Conservation (phyloP, 2,888 invertebrate genomes). For the Eristalis intricaria region DNA sequence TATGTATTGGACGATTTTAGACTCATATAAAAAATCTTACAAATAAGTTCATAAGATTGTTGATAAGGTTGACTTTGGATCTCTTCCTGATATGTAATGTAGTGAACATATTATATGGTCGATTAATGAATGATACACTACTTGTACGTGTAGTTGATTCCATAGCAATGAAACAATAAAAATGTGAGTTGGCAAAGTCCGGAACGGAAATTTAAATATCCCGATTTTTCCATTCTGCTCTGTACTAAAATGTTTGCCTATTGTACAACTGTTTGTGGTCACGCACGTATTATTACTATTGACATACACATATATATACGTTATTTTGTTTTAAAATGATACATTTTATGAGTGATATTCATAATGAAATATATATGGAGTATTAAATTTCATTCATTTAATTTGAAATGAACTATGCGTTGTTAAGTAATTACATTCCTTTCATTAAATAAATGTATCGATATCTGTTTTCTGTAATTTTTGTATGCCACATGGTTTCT, state of each 20-base stretch:
- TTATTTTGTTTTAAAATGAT: conserved; percentile 1
- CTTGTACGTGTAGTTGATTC: background rate
- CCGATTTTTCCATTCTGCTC: too few relatives aligned
- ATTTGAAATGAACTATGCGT: too few relatives aligned
- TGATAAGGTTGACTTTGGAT: background rate
- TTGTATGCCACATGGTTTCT: too few relatives aligned
- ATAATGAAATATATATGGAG: too few relatives aligned
- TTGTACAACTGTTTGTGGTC: conserved; percentile 1
- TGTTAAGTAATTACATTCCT: too few relatives aligned
- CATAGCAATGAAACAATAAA: conserved; percentile 6
- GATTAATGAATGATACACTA: conserved; percentile 17
- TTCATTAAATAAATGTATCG: too few relatives aligned
- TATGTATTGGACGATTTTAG: too few relatives aligned
- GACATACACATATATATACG: background rate
- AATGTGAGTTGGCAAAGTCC: background rate
- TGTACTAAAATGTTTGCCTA: too few relatives aligned
- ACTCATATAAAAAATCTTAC: too few relatives aligned
- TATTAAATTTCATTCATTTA: too few relatives aligned
- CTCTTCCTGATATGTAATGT: background rate
- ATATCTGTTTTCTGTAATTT: too few relatives aligned
- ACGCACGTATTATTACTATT: background rate
- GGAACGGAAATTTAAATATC: too few relatives aligned
- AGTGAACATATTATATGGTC: background rate
- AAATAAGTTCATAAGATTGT: background rate
- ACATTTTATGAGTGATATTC: background rate